These are phyloP conservation scores for Agriopis leucophaearia DNA, from an alignment of 2,888 invertebrate species.

Conservation along the genomic window DNA sequence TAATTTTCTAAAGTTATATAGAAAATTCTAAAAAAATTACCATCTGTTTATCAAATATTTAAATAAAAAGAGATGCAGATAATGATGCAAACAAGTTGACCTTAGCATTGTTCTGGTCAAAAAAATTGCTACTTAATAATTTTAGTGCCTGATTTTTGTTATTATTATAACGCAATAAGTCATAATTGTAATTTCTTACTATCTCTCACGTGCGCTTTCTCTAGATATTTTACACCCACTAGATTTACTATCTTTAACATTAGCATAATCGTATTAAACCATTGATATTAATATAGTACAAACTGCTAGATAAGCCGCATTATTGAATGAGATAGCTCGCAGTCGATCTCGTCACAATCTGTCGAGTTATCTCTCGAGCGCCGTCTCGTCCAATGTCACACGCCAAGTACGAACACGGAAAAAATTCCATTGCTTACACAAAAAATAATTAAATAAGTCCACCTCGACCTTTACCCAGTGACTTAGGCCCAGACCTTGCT, in stretches of 20 bases:
- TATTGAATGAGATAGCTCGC: slow-evolving; percentile 38
- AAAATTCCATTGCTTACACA: slow-evolving; percentile 53
- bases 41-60: no score
- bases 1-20: no score
- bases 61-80: no score
- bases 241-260: slow-evolving; percentile 8
- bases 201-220: slow-evolving; percentile 6
- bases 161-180: background rate
- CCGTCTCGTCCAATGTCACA: slow-evolving; percentile 46
- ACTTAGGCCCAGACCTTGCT: slow-evolving; percentile 72
- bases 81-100: no score
- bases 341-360: slow-evolving; percentile 6
- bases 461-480: slow-evolving; percentile 79
- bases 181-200: background rate
- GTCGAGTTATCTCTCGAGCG: slow-evolving; percentile 36
- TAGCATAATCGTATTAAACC: slow-evolving; percentile 12
- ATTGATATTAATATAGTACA: slow-evolving; percentile 9
- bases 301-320: slow-evolving; percentile 22
- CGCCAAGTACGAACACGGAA: slow-evolving; percentile 44
- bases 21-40: no score
- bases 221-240: background rate
- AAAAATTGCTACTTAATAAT: background rate
- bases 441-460: slow-evolving; percentile 49
- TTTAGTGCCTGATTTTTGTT: background rate
- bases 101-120: no score